Conservation (phyloP, 2,113 vertebrate species). For the Atherinomorus stipes region DNA sequence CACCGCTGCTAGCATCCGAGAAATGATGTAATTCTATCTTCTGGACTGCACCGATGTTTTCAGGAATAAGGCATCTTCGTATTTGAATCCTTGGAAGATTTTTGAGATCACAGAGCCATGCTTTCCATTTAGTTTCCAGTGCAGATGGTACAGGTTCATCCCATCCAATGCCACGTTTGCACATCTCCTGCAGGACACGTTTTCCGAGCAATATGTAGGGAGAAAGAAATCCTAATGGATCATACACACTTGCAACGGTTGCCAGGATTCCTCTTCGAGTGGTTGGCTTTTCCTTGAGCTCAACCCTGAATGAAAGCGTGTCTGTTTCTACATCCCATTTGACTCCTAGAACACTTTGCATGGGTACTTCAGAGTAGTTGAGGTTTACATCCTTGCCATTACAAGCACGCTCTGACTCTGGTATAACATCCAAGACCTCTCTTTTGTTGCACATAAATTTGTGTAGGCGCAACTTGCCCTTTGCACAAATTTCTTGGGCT, state of each 20-base stretch:
- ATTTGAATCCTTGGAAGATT: background rate
- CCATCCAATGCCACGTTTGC: background rate
- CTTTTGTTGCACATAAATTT: background rate
- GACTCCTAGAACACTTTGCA: background rate
- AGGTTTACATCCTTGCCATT: background rate
- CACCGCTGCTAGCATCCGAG: background rate
- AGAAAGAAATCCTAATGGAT: background rate
- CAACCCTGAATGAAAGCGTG: background rate
- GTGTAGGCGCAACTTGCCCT: background rate
- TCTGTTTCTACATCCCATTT: background rate
- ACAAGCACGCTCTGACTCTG: background rate
- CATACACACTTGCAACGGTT: background rate
- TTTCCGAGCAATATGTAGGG: background rate
- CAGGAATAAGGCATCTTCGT: slow-evolving; percentile 1
- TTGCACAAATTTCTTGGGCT: background rate
- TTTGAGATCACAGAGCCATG: background rate
- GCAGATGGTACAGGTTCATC: background rate
- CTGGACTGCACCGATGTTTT: background rate
- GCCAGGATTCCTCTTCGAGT: background rate
- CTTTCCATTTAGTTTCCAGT: background rate
- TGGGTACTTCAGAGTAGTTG: background rate
- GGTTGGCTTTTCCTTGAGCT: background rate
- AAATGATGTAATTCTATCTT: slow-evolving; percentile 28
- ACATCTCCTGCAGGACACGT: background rate
- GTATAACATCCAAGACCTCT: background rate